Percentiles rank a stretch among this genome's conserved stretches.
Evolutionary conservation across 35 echinoderm and acorn worm species (phyloP).

Genomic region (Apostichopus parvimensis): DNA sequence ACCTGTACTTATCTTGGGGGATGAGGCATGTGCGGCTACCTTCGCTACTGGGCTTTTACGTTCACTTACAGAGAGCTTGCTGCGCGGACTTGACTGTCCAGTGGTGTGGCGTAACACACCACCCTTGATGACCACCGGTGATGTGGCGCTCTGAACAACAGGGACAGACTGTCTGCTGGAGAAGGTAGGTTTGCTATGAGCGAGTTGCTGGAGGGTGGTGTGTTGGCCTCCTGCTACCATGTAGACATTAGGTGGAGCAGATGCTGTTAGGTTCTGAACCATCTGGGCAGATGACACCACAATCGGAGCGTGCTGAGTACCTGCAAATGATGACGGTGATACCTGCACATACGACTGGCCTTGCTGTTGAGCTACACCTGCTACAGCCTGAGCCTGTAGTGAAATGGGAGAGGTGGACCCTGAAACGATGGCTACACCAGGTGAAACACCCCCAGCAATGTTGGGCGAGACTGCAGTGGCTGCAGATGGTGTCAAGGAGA

Average conservation of each 20-base stretch:
- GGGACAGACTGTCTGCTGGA: background rate
- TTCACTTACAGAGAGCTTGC: constrained; percentile 13
- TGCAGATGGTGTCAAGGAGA: constrained; percentile 39
- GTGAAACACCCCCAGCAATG: constrained; percentile 10
- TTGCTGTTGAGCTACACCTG: constrained; percentile 10
- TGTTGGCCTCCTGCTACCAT: constrained; percentile 35
- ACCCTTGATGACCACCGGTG: constrained; percentile 7
- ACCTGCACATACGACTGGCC: constrained; percentile 28
- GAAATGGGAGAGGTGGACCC: constrained; percentile 38
- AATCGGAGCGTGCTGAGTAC: background rate
- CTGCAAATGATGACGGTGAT: background rate
- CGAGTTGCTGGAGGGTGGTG: constrained; percentile 16
- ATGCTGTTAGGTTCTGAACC: background rate
- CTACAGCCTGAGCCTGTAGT: constrained; percentile 24
- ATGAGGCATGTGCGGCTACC: constrained; percentile 25
- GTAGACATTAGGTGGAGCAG: constrained; percentile 44
- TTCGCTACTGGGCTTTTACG: constrained; percentile 68
- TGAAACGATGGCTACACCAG: constrained; percentile 18
- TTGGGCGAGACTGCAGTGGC: background rate
- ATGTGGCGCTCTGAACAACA: background rate
- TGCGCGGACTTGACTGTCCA: constrained; percentile 24
- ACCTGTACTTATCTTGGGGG: constrained; percentile 61
- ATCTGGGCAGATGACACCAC: constrained; percentile 38
- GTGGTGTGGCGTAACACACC: constrained; percentile 7
- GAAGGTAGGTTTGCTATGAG: constrained; percentile 3